Evolutionary conservation across 2,797 vertebrate genomes (phyloP), one percentile per base, ranked within the genome.

Genomic region (Spheniscus humboldti): DNA sequence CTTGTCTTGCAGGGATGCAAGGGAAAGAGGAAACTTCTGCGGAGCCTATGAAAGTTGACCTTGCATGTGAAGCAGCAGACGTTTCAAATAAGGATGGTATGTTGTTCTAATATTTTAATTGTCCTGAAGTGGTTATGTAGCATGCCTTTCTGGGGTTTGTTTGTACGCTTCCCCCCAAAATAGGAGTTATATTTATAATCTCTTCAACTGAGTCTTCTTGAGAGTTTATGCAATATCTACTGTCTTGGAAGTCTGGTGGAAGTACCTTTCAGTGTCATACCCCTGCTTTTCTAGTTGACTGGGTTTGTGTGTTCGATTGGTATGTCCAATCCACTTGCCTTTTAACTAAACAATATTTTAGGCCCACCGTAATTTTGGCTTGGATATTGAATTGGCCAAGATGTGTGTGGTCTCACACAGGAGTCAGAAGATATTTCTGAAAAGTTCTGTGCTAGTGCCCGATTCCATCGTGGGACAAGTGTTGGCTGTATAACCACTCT

Each of bases 1-100:
- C 43, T 71, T 97, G 7, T 93, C 67, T 94, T 91, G 15, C 2
- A 97, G 97, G 83, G 53, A 52, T 81, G 52, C 74, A 92, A 96
- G 95, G 37, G 47, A 80, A 91, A 18, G 80, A 96, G 71, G 96
- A 94, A 56, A 50, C 52, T 77, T 73, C 94, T 67, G 64, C 35
- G 45, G 95, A 94, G 74, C 66, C 96, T 71, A 60, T 92, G 93
- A 93, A 97, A 96, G 95, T 56, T 13, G 96, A 97, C 81, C 90
- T 53, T 4, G 39, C 92, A 18, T 82, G 79, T 12, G 90, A 97
- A 86, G 85, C 90, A 80, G 97, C 97, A 92, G 92, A 93, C 1
- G 5, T 94, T 92, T 56, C 97, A 73, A 92, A 85, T 96, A 97
- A 96, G 41, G 97, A 98, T 27, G 97, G 98, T 98, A 96, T 82